Percentiles rank a stretch among this genome's conserved stretches.
These are phyloP conservation scores for Thaumetopoea pityocampa DNA, from an alignment of 1,140 invertebrate genomes.

Conservation along the genomic window DNA sequence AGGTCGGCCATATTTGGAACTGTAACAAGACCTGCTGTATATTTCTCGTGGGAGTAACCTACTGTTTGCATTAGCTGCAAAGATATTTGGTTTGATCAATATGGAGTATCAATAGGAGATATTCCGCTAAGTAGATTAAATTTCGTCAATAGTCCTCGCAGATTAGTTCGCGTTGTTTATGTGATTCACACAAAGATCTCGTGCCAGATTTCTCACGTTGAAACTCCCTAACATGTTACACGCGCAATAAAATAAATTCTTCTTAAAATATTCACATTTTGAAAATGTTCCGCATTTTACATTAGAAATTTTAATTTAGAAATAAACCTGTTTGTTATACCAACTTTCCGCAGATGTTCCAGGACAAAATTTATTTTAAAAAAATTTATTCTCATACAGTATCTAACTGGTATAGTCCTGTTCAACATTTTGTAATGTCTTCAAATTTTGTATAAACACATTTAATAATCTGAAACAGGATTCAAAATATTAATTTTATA, in stretches of 20 bases:
- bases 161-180: conserved; percentile 13
- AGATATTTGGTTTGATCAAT: too few species aligned
- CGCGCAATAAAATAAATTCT: conserved; percentile 18
- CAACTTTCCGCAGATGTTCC: too few species aligned
- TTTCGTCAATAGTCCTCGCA: conserved; percentile 12
- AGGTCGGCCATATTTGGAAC: conserved; percentile 32
- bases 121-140: too few species aligned
- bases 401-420: too few species aligned
- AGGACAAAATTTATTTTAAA: too few species aligned
- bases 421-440: background rate
- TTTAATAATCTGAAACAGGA: background rate
- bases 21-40: conserved; percentile 18
- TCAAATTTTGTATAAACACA: conserved; percentile 2
- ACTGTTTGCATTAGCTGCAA: too few species aligned
- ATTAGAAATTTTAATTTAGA: too few species aligned
- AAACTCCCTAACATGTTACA: conserved; percentile 18
- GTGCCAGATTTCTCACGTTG: conserved; percentile 28
- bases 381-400: too few species aligned
- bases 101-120: too few species aligned
- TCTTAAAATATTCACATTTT: conserved; percentile 22
- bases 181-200: conserved; percentile 27
- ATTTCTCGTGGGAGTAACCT: conserved; percentile 27
- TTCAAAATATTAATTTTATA: background rate
- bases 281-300: conserved; percentile 5
- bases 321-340: too few species aligned